These are phyloP conservation scores for Herpetotheres cachinnans DNA, from an alignment of 2,113 vertebrate species.

Conservation along the genomic window DNA sequence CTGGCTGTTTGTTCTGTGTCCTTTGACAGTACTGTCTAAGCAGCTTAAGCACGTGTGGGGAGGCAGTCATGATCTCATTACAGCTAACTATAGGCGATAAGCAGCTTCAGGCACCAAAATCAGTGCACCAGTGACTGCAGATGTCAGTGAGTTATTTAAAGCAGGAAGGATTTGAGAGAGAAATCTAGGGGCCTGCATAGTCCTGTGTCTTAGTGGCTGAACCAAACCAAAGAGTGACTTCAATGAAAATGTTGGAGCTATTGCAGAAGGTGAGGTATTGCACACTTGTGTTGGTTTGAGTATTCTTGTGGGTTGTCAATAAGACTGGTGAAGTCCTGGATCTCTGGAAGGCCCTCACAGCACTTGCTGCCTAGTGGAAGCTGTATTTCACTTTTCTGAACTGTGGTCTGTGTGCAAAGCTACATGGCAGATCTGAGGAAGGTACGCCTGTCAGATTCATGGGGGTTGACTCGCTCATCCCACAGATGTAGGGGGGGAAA, in stretches of 20 bases:
- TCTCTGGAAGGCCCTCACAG: background rate
- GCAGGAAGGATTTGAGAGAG: slow-evolving; percentile 40
- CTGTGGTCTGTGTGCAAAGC: background rate
- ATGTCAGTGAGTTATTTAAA: slow-evolving; percentile 59
- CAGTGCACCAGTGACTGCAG: slow-evolving; percentile 2
- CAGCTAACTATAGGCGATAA: slow-evolving; percentile 43
- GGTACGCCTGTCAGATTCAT: background rate
- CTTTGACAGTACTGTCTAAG: slow-evolving; percentile 46
- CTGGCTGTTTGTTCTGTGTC: slow-evolving; percentile 24
- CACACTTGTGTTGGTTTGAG: background rate
- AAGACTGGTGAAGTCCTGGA: background rate
- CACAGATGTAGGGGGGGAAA: fast-evolving
- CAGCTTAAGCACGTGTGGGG: slow-evolving; percentile 48
- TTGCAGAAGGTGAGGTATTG: background rate
- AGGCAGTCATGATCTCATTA: slow-evolving; percentile 52
- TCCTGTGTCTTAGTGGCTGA: background rate
- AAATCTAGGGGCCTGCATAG: background rate
- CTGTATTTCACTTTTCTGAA: background rate
- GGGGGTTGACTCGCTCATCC: background rate
- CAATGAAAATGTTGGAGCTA: background rate
- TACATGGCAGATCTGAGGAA: background rate
- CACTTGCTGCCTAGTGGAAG: background rate
- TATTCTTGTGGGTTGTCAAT: background rate
- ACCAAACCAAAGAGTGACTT: background rate
- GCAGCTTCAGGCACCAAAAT: slow-evolving; percentile 46